Conservation (phyloP, 2,797 vertebrate genomes). For the Tenualosa ilisha region DNA sequence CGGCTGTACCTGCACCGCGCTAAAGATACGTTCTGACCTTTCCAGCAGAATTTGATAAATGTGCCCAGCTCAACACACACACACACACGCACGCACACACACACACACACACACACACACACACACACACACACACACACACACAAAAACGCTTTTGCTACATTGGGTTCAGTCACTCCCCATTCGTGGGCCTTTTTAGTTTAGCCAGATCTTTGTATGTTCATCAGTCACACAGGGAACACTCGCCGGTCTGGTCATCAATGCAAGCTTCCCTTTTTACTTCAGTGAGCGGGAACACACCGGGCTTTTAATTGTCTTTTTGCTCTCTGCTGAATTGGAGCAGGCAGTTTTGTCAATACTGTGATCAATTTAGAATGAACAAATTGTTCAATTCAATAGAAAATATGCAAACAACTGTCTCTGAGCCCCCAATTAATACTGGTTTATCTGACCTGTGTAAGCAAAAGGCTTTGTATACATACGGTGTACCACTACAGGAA, state of each 20-base stretch:
- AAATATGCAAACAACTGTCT: constrained; percentile 56
- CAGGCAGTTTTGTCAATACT: constrained; percentile 59
- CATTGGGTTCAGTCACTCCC: constrained; percentile 12
- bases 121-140: not conserved
- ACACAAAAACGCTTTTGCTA: not conserved
- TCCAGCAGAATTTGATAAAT: constrained; percentile 43
- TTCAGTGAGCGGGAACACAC: constrained; percentile 34
- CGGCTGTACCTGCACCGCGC: constrained; percentile 29
- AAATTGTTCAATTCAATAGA: constrained; percentile 59
- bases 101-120: not conserved
- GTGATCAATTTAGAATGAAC: constrained; percentile 61
- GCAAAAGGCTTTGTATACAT: constrained; percentile 5
- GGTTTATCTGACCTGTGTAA: constrained; percentile 43
- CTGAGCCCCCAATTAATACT: constrained; percentile 53
- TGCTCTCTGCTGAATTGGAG: constrained; percentile 50
- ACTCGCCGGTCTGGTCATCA: constrained; percentile 43
- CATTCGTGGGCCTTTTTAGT: constrained; percentile 34
- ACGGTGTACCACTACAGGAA: not conserved
- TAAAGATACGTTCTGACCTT: constrained; percentile 38
- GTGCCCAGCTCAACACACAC: constrained; percentile 15
- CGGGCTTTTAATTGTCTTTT: constrained; percentile 54
- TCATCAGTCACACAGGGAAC: constrained; percentile 41
- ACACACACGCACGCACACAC: not conserved
- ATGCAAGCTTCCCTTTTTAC: constrained; percentile 28
- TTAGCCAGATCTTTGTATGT: constrained; percentile 48